Conservation (phyloP, 2,797 vertebrate genomes). For the Urophycis tenuis region DNA sequence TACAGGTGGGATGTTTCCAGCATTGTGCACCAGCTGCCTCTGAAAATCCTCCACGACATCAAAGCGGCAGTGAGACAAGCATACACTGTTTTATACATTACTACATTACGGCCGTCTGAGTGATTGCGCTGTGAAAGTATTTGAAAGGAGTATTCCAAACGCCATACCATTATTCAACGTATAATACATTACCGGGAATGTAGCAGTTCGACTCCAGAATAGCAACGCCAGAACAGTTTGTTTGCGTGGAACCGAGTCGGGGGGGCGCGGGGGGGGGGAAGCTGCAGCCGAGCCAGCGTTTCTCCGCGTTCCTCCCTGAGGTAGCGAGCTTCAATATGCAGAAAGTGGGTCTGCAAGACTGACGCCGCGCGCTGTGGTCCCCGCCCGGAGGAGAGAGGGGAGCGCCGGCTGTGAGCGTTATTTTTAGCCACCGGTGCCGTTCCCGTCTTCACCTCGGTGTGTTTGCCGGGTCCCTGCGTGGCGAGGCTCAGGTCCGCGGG, state of each 20-base stretch:
- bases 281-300: slow-evolving; percentile 28
- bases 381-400: slow-evolving; percentile 55
- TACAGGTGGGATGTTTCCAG: slow-evolving; percentile 21
- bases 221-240: neutral
- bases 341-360: slow-evolving; percentile 70
- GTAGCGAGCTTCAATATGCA: slow-evolving; percentile 49
- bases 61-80: slow-evolving; percentile 23
- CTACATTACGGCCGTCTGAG: neutral
- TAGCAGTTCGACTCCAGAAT: neutral
- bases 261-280: too few species aligned
- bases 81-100: slow-evolving; percentile 37
- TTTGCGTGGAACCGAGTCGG: neutral
- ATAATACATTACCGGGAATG: neutral
- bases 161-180: neutral
- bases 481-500: neutral
- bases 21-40: slow-evolving; percentile 23
- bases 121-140: neutral
- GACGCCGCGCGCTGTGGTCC: slow-evolving; percentile 57
- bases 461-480: neutral
- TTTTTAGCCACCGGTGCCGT: slow-evolving; percentile 65
- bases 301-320: slow-evolving; percentile 46
- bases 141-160: neutral
- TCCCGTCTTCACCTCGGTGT: slow-evolving; percentile 40
- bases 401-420: slow-evolving; percentile 61
- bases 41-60: slow-evolving; percentile 34